Evolutionary conservation across 2,797 vertebrate species (phyloP), one percentile per base, ranked within the genome.

Genomic region (Crypturellus tataupa): DNA sequence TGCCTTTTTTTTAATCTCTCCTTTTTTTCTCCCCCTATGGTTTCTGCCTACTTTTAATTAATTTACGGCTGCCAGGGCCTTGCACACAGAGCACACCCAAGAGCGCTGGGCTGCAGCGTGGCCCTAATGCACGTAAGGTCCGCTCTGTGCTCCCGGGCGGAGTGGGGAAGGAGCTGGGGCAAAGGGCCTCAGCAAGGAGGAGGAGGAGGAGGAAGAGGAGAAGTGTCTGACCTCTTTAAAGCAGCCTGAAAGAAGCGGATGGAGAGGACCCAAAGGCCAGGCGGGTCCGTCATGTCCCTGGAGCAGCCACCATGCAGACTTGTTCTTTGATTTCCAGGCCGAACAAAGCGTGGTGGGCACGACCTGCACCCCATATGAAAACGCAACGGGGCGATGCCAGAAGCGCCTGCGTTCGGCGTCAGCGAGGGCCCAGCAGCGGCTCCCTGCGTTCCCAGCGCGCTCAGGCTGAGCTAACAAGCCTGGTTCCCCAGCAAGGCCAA

Each of bases 21-120:
- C 27, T 29, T 9, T 29, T 9, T 29, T 27, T 24, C 51, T 10
- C 27, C 17, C 53, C 16, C 95, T 92, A 93, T 60, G 96, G 89
- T 90, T 98, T 96, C 96, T 96, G 93, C 97, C 98, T 97, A 97
- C 97, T 98, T 98, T 98, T 98, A 98, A 98, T 98, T 98, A 98
- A 98, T 98, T 98, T 98, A 97, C 86, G 58, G 97, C 97, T 97
- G 97, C 91, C 96, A 96, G 97, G 91, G 95, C 95, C 95, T 88
- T 79, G 95, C 96, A 96, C 81, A 89, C 70, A 92, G 92, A 97
- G 90, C 89, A 96, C 69, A 73, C 96, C 95, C 94, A 90, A 88
- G 80, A 80, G 39, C 95, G 85, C 56, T 88, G 92, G 81, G 85
- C 58, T 79, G 4, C n/a, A 93, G 86, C 12, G 5, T 17, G 4